These are phyloP conservation scores for Scaptodrosophila latifasciaeformis DNA, from an alignment of 2,888 invertebrate genomes.

Conservation along the genomic window DNA sequence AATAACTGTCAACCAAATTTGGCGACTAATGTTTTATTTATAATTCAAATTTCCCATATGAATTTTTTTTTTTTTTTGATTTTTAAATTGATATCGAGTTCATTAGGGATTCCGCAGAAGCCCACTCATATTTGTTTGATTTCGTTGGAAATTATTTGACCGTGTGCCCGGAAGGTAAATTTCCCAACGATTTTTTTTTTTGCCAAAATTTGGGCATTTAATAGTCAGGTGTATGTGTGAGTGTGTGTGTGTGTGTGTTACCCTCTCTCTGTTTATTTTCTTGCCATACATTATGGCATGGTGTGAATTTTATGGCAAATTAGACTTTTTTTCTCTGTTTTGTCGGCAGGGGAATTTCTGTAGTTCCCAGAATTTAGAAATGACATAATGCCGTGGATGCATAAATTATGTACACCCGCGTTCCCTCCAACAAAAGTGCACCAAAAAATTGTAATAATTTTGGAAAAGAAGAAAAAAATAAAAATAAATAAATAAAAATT, in stretches of 20 bases:
- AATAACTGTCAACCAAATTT: no score
- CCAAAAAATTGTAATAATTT: background rate
- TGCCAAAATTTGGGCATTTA: constrained; percentile 28
- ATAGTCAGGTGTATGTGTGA: constrained; percentile 61
- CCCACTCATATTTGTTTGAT: no score
- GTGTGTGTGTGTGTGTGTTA: no score
- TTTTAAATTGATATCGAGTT: no score
- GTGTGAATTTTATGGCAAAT: constrained; percentile 54
- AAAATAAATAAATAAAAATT: no score
- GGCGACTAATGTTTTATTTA: no score
- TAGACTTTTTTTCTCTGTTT: constrained; percentile 35
- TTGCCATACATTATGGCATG: constrained; percentile 6
- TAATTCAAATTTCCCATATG: no score
- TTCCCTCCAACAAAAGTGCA: background rate
- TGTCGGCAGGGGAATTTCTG: constrained; percentile 26
- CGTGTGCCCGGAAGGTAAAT: background rate
- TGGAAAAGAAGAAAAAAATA: no score
- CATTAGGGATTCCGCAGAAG: no score
- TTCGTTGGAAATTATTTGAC: no score
- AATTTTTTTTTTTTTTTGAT: no score
- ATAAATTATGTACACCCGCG: constrained; percentile 47
- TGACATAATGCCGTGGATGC: constrained; percentile 52
- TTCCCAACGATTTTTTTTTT: background rate
- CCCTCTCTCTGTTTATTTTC: no score
- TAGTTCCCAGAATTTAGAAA: constrained; percentile 45